Evolutionary conservation across 2,888 invertebrate species (phyloP), one percentile per base, ranked within the genome.

Genomic region (Drosophila cracens): DNA sequence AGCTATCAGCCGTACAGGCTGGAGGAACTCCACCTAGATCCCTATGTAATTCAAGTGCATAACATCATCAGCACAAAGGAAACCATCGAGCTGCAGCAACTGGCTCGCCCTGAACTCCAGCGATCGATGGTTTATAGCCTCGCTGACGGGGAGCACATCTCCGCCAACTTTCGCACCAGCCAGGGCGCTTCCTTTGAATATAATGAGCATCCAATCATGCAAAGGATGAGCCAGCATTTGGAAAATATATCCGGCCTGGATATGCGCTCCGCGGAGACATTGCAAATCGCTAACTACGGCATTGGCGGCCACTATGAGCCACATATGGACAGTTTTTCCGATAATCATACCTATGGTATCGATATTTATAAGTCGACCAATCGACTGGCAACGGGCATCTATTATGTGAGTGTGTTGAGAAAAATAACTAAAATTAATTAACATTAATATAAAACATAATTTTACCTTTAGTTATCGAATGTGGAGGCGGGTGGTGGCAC

Each of bases 401-500:
- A 97, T 93, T 99, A 99, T 93, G 98, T 99, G 94, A 96, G 98
- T 96, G 1, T 5, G 8, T 10, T 21, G 16, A 43, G 2, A 4
- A 5, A 57, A 31, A 21, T 25, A 21, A 2, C 16, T 10, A 18
- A 16, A 43, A 5, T 29, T 4, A 31, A 10, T 16, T 33, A 8
- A 25, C 2, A 46, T 25, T 21, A 21, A 21, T 7, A 18, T 4
- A 27, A 31, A 2, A 21, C 5, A 38, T 6, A 0, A 16, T 29
- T 21, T 40, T 31, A 4, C 10, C 10, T 10, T 5, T 10, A 99
- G 98, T 97, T 99, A 96, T 97, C 97, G 63, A 98, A 99, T 92
- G 99, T 99, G n/a, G 96, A 97, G 46, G 98, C 98, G 91, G 99
- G 99, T 2, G 99, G 99, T 16, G 99, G 98, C 2, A 99, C 99